Percentiles rank a stretch among this genome's conserved stretches.
phyloP scores from a whole-genome alignment of 2,113 vertebrate species.

The Camarhynchus parvulus region DNA sequence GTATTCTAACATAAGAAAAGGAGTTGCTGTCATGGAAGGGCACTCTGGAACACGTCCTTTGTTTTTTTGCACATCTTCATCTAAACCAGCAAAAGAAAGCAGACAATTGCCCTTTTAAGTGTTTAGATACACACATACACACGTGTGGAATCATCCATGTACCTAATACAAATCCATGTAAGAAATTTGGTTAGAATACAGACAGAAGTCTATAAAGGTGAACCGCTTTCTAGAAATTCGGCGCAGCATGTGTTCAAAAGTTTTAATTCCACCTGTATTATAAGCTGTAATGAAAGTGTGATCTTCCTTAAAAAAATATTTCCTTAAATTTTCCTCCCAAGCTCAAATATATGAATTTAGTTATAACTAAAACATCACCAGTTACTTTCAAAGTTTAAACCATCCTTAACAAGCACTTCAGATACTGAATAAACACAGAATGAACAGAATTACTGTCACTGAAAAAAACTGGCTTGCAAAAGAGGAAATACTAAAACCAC shows the following conservation, averaged over 20 bases:
- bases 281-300: background rate
- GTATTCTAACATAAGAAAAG: background rate
- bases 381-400: background rate
- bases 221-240: background rate
- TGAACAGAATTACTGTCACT: background rate
- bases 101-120: background rate
- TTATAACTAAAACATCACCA: background rate
- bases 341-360: background rate
- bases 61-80: background rate
- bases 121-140: background rate
- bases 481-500: background rate
- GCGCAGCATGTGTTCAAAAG: background rate
- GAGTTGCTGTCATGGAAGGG: background rate
- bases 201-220: background rate
- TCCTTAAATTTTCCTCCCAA: background rate
- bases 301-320: background rate
- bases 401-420: background rate
- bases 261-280: background rate
- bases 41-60: background rate
- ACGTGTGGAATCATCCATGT: background rate
- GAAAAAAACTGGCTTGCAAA: background rate
- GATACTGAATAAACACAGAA: background rate
- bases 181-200: background rate
- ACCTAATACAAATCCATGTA: background rate
- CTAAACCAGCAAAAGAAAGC: background rate